Evolutionary conservation across 2,797 vertebrate genomes (phyloP).

Genomic region (Salarias fasciatus): DNA sequence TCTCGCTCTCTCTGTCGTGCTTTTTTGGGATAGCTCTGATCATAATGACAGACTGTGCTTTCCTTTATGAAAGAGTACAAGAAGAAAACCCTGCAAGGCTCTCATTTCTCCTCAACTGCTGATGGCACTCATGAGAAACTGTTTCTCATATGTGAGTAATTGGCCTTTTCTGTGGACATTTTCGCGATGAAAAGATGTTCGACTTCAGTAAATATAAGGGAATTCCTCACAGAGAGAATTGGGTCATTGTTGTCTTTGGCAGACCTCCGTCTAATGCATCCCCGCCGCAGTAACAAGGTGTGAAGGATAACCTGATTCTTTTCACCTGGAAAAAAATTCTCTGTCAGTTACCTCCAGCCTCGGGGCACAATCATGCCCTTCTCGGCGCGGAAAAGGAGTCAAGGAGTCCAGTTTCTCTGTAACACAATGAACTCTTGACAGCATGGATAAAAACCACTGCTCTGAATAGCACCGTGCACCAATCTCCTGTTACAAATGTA

Average conservation of each 20-base stretch:
- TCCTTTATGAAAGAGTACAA: conserved; percentile 68
- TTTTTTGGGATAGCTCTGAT: conserved; percentile 54
- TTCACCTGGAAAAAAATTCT: conserved; percentile 51
- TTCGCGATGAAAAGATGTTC: too few species aligned
- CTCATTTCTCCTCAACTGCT: conserved; percentile 37
- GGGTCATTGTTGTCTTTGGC: neutral
- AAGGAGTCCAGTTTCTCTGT: conserved; percentile 57
- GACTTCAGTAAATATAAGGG: conserved; percentile 16
- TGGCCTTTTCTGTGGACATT: conserved; percentile 1
- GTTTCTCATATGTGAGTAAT: conserved; percentile 9
- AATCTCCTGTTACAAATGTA: conserved; percentile 44
- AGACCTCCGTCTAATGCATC: conserved; percentile 12
- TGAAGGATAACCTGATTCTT: conserved; percentile 55
- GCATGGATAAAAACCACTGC: conserved; percentile 35
- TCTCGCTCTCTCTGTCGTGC: conserved; percentile 5
- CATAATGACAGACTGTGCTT: conserved; percentile 72
- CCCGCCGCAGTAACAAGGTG: conserved; percentile 37
- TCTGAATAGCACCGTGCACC: conserved; percentile 7
- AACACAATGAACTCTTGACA: conserved; percentile 52
- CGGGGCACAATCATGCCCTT: conserved; percentile 57
- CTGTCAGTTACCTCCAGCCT: conserved; percentile 51
- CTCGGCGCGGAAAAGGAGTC: conserved; percentile 50
- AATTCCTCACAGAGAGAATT: too few species aligned
- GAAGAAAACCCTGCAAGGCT: conserved; percentile 51
- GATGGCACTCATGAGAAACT: conserved; percentile 36